Conservation (phyloP, 1,140 invertebrate species). For the Drosophila nannoptera region DNA sequence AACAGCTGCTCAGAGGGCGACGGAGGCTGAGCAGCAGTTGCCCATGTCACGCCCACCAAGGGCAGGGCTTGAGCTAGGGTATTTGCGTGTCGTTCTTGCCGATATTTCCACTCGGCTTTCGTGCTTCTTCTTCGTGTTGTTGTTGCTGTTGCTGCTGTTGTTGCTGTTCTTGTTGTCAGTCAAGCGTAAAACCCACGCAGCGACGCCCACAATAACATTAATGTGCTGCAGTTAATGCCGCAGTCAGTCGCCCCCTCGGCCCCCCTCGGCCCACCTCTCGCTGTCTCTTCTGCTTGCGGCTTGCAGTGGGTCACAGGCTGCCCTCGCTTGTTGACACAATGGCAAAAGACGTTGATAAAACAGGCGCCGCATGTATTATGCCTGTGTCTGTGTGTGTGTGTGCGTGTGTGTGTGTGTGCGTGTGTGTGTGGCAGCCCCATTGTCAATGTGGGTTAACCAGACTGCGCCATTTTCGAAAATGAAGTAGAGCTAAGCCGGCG, state of each 20-base stretch:
- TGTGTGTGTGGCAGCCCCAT: conserved; percentile 37
- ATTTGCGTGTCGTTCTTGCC: not conserved
- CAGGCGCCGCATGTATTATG: conserved; percentile 25
- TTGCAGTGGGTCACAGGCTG: conserved; percentile 46
- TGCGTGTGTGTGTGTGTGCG: conserved; percentile 16
- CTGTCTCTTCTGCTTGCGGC: not conserved
- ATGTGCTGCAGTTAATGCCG: conserved; percentile 71
- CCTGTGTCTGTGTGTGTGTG: too few relatives aligned
- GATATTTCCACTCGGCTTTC: too few relatives aligned
- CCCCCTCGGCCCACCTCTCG: too few relatives aligned
- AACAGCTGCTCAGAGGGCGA: too few relatives aligned
- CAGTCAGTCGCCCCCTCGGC: conserved; percentile 13
- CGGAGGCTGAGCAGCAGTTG: too few relatives aligned
- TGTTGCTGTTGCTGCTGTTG: conserved; percentile 27
- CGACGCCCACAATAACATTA: conserved; percentile 72
- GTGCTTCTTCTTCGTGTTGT: conserved; percentile 10
- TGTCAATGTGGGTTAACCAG: conserved; percentile 75
- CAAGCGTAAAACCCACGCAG: conserved; percentile 59
- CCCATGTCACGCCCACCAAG: too few relatives aligned
- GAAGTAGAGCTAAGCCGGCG: conserved; percentile 3
- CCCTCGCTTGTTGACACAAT: conserved; percentile 72
- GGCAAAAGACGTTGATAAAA: conserved; percentile 57
- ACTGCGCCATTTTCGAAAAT: conserved; percentile 53
- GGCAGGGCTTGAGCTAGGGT: too few relatives aligned
- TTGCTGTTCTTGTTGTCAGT: too few relatives aligned